phyloP scores from a whole-genome alignment of 1,140 invertebrate genomes.

The Meloidogyne floridensis region DNA sequence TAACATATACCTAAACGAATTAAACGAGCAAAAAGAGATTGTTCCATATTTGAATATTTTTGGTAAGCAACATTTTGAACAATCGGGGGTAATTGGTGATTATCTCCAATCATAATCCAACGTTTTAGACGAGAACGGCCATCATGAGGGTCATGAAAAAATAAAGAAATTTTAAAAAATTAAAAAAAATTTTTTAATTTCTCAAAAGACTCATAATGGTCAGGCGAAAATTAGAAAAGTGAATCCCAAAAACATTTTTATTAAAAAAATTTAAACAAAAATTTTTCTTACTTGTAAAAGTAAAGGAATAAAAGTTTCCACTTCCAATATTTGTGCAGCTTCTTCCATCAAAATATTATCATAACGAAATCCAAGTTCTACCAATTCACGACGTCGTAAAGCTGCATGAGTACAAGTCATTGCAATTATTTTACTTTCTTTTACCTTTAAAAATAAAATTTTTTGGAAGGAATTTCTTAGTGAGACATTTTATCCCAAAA shows the following conservation, averaged over 20 bases:
- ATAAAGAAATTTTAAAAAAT: too few species aligned
- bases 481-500: slow-evolving; percentile 1
- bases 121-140: slow-evolving; percentile 91
- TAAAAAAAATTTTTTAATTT: too few species aligned
- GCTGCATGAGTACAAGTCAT: slow-evolving; percentile 99
- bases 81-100: slow-evolving; percentile 96
- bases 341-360: slow-evolving; percentile 76
- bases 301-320: slow-evolving; percentile 98
- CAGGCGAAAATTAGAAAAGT: too few species aligned
- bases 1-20: slow-evolving; percentile 90
- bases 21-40: slow-evolving; percentile 93
- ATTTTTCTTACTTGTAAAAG: slow-evolving; percentile 76
- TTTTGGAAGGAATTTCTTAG: background rate
- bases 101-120: slow-evolving; percentile 99
- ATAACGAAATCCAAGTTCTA: slow-evolving; percentile 78
- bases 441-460: slow-evolving; percentile 72
- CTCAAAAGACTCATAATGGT: too few species aligned
- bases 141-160: slow-evolving; percentile 83
- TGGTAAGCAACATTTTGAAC: slow-evolving; percentile 99
- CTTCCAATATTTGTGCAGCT: slow-evolving; percentile 96
- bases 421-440: slow-evolving; percentile 98
- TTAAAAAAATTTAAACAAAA: background rate
- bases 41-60: slow-evolving; percentile 99
- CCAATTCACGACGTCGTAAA: slow-evolving; percentile 89
- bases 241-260: too few species aligned